Base-by-base conservation (phyloP, 2,888 invertebrate species). In the Bombyx huttoni region DNA sequence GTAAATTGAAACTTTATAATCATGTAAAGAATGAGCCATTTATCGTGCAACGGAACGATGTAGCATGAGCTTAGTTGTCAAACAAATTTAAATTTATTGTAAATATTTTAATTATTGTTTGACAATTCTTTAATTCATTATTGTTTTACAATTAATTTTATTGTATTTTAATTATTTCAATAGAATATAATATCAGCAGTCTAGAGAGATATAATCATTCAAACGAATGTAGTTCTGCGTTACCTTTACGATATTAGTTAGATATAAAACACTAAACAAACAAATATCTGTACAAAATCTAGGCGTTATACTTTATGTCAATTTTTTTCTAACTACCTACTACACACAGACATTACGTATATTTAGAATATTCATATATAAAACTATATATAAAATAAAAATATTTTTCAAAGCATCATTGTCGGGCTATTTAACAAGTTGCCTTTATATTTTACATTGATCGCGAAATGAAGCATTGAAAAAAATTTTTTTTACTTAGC, bases 381-480 rank as follows among this genome's bases (percentile, higher is more conserved):
- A 10, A 40, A 40, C 40, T 40, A 40, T 10, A 7, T 40, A 8
- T 40, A 40, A 40, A 12, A 40, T 57, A 58, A 57, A 62, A 57
- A 56, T 64, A 68, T 65, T 62, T 70, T 68, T 57, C 67, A 70
- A 67, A 64, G 56, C 58, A 65, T 60, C 53, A 58, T 57, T 54
- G 54, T 53, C 49, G 56, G 57, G 67, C 54, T 61, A 52, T 58
- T 52, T 60, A 60, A 65, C 56, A 59, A 64, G 59, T 64, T 63
- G 55, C 61, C 63, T 62, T 24, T 61, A 62, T 62, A 40, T 40
- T 40, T 40, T 40, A 40, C 40, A 40, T 40, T 40, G 40, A 10
- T 40, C 40, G 40, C 40, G 40, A 40, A 8, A 40, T 40, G 40
- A 40, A 8, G 12, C 40, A 40, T 40, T 40, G 40, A 40, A 40